These are phyloP conservation scores for Drosophila lacertosa DNA, from an alignment of 1,140 invertebrate species.

Conservation along the genomic window DNA sequence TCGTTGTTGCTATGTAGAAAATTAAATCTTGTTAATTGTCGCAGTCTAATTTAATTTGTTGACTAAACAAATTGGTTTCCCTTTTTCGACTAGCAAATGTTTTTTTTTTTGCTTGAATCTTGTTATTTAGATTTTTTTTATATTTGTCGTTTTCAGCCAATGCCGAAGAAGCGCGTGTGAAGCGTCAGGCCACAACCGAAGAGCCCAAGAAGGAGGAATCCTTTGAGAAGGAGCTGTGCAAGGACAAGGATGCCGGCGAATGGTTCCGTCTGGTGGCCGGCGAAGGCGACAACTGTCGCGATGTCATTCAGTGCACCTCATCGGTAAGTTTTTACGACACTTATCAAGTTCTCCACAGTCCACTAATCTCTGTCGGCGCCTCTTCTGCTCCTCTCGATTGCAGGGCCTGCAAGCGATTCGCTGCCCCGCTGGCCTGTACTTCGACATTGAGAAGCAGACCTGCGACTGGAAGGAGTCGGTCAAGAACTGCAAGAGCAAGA, in stretches of 20 bases:
- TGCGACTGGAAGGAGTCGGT: conserved; percentile 98
- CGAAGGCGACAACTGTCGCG: conserved; percentile 96
- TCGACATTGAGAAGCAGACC: conserved; percentile 98
- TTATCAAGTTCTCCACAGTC: background rate
- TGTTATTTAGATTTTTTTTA: conserved; percentile 36
- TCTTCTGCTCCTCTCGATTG: conserved; percentile 38
- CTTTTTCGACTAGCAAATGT: no score
- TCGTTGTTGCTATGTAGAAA: no score
- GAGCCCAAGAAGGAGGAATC: conserved; percentile 91
- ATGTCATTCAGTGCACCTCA: conserved; percentile 97
- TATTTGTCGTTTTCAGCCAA: conserved; percentile 38
- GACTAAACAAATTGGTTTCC: no score
- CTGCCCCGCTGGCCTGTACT: conserved; percentile 96
- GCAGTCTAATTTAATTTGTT: no score
- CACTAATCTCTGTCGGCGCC: background rate
- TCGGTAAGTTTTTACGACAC: conserved; percentile 87
- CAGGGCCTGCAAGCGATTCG: conserved; percentile 95
- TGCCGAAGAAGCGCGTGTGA: conserved; percentile 85
- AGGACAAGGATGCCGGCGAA: conserved; percentile 97
- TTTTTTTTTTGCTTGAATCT: no score
- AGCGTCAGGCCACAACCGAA: conserved; percentile 86
- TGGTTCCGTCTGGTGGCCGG: conserved; percentile 96
- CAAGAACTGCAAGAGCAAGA: conserved; percentile 96
- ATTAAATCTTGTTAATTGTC: no score
- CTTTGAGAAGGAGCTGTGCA: conserved; percentile 94